phyloP scores from a whole-genome alignment of 2,888 invertebrate species.

The Dascillus cervinus region DNA sequence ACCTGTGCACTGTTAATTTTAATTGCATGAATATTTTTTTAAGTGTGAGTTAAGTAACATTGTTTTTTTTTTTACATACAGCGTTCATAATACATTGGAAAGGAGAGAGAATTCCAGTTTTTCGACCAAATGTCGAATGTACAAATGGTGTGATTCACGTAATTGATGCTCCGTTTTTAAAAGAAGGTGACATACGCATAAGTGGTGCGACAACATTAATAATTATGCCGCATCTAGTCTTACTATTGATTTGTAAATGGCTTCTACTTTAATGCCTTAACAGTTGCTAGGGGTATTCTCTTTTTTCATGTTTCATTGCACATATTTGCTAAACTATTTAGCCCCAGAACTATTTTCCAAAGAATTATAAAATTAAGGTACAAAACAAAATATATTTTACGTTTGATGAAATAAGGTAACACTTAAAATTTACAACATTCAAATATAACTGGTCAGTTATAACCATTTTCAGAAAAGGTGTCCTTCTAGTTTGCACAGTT shows the following conservation, averaged over 20 bases:
- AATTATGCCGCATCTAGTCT: conserved; percentile 26
- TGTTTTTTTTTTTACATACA: conserved; percentile 32
- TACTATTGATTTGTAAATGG: conserved; percentile 41
- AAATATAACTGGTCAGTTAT: no score
- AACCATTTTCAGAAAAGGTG: no score
- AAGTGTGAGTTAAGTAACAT: neutral
- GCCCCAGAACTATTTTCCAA: no score
- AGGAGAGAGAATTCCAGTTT: conserved; percentile 73
- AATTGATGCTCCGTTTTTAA: conserved; percentile 79
- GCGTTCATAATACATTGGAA: conserved; percentile 83
- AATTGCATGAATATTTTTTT: no score
- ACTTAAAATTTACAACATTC: no score
- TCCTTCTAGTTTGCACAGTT: no score
- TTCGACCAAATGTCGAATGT: conserved; percentile 88
- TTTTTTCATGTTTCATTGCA: no score
- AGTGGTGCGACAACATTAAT: conserved; percentile 31
- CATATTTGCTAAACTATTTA: no score
- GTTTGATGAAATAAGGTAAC: no score
- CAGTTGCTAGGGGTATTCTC: conserved; percentile 9
- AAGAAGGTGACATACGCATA: conserved; percentile 70
- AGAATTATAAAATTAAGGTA: no score
- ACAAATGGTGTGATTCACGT: conserved; percentile 95
- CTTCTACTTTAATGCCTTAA: conserved; percentile 32
- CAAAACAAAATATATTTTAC: no score
- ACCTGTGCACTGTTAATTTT: no score